Percentiles rank a stretch among this genome's conserved stretches.
Evolutionary conservation across 2,888 invertebrate species (phyloP).

Genomic region (Melieria picta): DNA sequence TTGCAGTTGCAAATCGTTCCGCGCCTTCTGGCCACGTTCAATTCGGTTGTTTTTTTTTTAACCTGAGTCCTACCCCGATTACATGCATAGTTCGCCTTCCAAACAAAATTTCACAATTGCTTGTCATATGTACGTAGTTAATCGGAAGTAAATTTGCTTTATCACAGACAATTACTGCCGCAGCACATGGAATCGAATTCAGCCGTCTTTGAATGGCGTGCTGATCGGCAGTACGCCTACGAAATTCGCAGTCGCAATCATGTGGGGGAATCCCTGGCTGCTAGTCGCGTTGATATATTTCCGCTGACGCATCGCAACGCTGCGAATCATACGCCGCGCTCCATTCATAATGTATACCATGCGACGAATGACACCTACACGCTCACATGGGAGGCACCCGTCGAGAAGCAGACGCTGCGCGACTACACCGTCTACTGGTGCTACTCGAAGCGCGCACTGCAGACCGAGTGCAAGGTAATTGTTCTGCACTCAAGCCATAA

Average conservation of each 20-base stretch:
- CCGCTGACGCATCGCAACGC: conserved; percentile 47
- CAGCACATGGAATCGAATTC: conserved; percentile 50
- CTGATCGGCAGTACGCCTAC: conserved; percentile 51
- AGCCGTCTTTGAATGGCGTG: conserved; percentile 52
- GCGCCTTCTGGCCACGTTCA: too few species aligned
- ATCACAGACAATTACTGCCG: conserved; percentile 39
- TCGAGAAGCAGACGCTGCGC: conserved; percentile 61
- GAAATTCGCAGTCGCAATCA: conserved; percentile 56
- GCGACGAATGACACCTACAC: conserved; percentile 74
- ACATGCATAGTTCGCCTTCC: too few species aligned
- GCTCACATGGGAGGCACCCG: conserved; percentile 77
- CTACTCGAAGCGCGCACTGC: conserved; percentile 69
- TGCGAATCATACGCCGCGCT: conserved; percentile 47
- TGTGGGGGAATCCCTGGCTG: conserved; percentile 50
- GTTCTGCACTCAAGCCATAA: too few species aligned
- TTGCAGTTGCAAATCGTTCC: too few species aligned
- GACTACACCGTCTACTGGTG: conserved; percentile 89
- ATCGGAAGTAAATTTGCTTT: background rate
- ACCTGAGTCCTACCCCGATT: too few species aligned
- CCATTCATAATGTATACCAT: conserved; percentile 73
- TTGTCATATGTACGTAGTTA: too few species aligned
- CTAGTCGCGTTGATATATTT: conserved; percentile 52
- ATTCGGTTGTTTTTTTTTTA: too few species aligned
- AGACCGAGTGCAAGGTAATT: conserved; percentile 70
- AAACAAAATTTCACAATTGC: too few species aligned